Conservation (phyloP, 2,888 invertebrate genomes). For the Hofmannophila pseudospretella region DNA sequence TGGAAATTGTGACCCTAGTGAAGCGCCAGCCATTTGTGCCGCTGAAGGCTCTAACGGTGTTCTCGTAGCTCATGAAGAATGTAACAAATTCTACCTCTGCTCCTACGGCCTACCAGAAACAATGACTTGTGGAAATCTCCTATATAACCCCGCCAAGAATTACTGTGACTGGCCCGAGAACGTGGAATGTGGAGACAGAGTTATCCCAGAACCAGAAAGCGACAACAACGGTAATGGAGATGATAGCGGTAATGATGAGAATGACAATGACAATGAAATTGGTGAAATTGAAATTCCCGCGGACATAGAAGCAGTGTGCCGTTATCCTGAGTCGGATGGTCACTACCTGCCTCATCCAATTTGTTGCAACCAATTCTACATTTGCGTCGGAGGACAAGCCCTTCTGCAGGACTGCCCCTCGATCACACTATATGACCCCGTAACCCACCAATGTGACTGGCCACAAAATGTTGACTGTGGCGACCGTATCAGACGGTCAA, state of each 20-base stretch:
- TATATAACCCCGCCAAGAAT: conserved; percentile 29
- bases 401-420: conserved; percentile 19
- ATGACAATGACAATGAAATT: conserved; percentile 2
- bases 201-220: conserved; percentile 11
- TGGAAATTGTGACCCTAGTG: conserved; percentile 21
- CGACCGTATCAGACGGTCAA: not conserved
- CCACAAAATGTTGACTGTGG: conserved; percentile 5
- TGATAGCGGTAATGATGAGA: conserved; percentile 4
- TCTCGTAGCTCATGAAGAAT: conserved; percentile 33
- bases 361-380: conserved; percentile 28
- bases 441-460: conserved; percentile 26
- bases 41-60: conserved; percentile 28
- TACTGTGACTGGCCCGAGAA: conserved; percentile 38
- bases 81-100: conserved; percentile 39
- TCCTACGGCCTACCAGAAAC: conserved; percentile 24
- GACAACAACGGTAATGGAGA: conserved; percentile 4
- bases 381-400: conserved; percentile 24
- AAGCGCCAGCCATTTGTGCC: conserved; percentile 25
- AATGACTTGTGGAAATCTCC: conserved; percentile 22
- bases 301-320: conserved; percentile 16
- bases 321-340: not conserved
- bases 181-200: conserved; percentile 33
- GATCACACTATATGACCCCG: conserved; percentile 26
- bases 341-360: too few relatives aligned
- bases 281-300: conserved; percentile 10